phyloP scores from a whole-genome alignment of 1,140 invertebrate species.

The Neoseiulus cucumeris region DNA sequence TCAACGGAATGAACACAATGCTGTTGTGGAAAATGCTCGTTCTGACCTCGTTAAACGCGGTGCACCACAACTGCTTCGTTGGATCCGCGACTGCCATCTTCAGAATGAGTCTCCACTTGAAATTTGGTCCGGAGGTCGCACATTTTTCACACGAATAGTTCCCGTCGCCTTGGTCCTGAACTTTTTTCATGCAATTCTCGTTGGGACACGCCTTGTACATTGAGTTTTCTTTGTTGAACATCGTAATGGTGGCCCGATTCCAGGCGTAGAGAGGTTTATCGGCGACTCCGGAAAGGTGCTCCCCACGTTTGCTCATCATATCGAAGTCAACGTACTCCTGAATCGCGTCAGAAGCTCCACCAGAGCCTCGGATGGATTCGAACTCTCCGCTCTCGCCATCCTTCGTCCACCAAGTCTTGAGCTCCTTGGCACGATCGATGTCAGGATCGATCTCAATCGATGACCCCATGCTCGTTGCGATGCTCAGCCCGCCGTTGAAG shows the following conservation, averaged over 20 bases:
- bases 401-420: slow-evolving; percentile 19
- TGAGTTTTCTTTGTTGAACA: slow-evolving; percentile 51
- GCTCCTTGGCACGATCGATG: background rate
- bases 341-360: background rate
- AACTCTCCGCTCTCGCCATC: slow-evolving; percentile 41
- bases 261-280: slow-evolving; percentile 61
- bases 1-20: too few relatives aligned
- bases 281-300: slow-evolving; percentile 34
- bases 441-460: background rate
- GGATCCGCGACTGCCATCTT: slow-evolving; percentile 20
- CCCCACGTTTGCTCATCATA: slow-evolving; percentile 10
- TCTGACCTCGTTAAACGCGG: background rate
- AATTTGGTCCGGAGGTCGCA: slow-evolving; percentile 47
- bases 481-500: slow-evolving; percentile 22
- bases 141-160: slow-evolving; percentile 88
- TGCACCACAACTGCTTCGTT: background rate
- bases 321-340: slow-evolving; percentile 1
- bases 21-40: too few relatives aligned
- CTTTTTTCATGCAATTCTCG: slow-evolving; percentile 75
- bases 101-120: slow-evolving; percentile 61
- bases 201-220: slow-evolving; percentile 74
- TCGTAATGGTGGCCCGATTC: slow-evolving; percentile 42
- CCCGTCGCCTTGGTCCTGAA: slow-evolving; percentile 63
- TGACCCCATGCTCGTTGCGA: slow-evolving; percentile 21
- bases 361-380: slow-evolving; percentile 20